Percentiles rank a stretch among this genome's conserved stretches.
phyloP scores from a whole-genome alignment of 2,113 vertebrate species.

The Genyomyrus donnyi region DNA sequence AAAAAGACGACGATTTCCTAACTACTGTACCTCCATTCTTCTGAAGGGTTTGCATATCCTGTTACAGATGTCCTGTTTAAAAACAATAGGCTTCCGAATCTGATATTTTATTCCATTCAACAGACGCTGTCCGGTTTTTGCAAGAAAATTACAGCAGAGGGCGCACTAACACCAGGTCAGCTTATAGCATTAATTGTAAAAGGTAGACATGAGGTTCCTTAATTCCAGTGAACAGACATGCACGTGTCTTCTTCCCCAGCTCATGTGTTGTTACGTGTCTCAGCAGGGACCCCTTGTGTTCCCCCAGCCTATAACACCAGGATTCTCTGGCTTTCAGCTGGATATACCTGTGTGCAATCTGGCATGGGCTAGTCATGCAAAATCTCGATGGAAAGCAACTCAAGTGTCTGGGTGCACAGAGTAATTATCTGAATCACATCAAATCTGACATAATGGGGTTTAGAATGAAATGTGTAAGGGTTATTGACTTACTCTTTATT shows the following conservation, averaged over 20 bases:
- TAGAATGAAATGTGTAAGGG: neutral
- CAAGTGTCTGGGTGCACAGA: neutral
- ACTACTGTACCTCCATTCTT: neutral
- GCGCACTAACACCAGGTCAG: slow-evolving; percentile 22
- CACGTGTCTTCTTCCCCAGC: neutral
- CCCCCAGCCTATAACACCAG: slow-evolving; percentile 17
- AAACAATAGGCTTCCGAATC: neutral
- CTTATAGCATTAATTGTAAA: neutral
- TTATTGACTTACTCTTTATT: neutral
- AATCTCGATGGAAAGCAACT: slow-evolving; percentile 12
- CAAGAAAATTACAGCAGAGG: slow-evolving; percentile 25
- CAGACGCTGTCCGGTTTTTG: neutral
- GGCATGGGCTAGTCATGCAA: neutral
- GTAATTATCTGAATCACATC: neutral
- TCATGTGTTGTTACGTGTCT: neutral
- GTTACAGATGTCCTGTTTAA: neutral
- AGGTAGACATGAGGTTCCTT: neutral
- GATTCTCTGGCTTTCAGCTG: slow-evolving; percentile 3
- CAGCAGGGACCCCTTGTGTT: slow-evolving; percentile 25
- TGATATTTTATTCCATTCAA: neutral
- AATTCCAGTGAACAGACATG: slow-evolving; percentile 11
- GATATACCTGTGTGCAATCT: slow-evolving; percentile 14
- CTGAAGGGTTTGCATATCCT: neutral
- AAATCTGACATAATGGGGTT: neutral
- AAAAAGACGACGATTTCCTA: neutral